Evolutionary conservation across 2,888 invertebrate genomes (phyloP), one percentile per base, ranked within the genome.

Genomic region (Nymphalis polychloros): DNA sequence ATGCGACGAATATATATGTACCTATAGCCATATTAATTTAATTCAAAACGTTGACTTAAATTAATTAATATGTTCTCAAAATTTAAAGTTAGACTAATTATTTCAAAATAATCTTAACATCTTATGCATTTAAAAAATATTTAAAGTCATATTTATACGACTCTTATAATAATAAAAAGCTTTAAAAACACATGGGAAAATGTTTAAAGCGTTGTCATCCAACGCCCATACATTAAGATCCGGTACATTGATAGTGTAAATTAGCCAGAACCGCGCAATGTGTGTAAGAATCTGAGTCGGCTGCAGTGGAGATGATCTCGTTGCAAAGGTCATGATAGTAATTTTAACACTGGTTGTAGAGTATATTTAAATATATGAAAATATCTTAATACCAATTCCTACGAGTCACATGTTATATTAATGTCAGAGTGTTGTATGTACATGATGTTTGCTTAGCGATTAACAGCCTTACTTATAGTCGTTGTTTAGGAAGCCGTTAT

Each of bases 171-270:
- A 19, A 59, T 47, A 52, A 50, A 60, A 61, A 63, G 57, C 59
- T 17, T 19, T 46, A 64, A 66, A 53, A 72, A 69, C 69, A 72
- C 64, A 69, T 69, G 68, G 70, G 69, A 68, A 67, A 69, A 63
- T 55, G 55, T 67, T 55, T 60, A 65, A 61, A 69, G 69, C 65
- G 67, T 48, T 64, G 67, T 53, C 62, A 64, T 53, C 68, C 64
- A 66, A 63, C 67, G 68, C 53, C 63, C 72, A 69, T 76, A 71
- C 63, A 73, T 74, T 72, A 75, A 69, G 75, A 75, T 76, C 63
- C 73, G 75, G 68, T 59, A 74, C 76, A 76, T 75, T 74, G 71
- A 74, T 74, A 74, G 68, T 67, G 72, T 77, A 76, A 74, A 75
- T 74, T 75, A 73, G 72, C 73, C 74, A 71, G 64, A 75, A 74